These are phyloP conservation scores for Meloidogyne floridensis DNA, from an alignment of 1,140 invertebrate genomes.

Conservation along the genomic window DNA sequence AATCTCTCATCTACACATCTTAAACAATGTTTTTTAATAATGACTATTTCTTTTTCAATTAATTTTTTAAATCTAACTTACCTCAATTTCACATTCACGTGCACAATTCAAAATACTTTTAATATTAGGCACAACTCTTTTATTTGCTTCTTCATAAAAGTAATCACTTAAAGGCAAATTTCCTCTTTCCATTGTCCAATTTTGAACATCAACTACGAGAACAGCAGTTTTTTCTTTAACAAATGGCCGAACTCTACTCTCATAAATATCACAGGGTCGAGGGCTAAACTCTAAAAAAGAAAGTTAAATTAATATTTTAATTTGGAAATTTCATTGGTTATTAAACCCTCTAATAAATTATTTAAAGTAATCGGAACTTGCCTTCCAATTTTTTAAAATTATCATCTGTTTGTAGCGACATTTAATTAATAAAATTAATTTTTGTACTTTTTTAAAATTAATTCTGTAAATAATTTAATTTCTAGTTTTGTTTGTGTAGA, in stretches of 20 bases:
- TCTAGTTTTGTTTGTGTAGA: too few species aligned
- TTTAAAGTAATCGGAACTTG: background rate
- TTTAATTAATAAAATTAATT: background rate
- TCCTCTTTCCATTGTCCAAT: conserved; percentile 15
- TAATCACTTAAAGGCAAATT: conserved; percentile 14
- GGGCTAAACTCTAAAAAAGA: background rate
- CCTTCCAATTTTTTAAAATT: background rate
- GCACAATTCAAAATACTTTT: conserved; percentile 4
- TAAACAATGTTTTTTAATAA: too few species aligned
- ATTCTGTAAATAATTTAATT: too few species aligned
- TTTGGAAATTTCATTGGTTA: too few species aligned
- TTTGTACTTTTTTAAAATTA: too few species aligned
- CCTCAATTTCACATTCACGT: conserved; percentile 19
- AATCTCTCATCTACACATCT: too few species aligned
- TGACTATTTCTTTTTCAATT: too few species aligned
- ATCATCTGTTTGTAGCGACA: background rate
- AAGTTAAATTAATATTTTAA: background rate
- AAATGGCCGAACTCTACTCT: conserved; percentile 15
- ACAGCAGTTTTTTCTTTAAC: conserved; percentile 12
- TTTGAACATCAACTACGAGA: conserved; percentile 29
- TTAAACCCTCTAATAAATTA: too few species aligned
- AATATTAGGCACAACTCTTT: conserved; percentile 27
- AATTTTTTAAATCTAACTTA: background rate
- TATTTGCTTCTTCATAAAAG: conserved; percentile 14
- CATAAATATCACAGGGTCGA: conserved; percentile 16